Percentiles rank a stretch among this genome's conserved stretches.
phyloP scores from a whole-genome alignment of 2,113 vertebrate genomes.

The Protobothrops mucrosquamatus region DNA sequence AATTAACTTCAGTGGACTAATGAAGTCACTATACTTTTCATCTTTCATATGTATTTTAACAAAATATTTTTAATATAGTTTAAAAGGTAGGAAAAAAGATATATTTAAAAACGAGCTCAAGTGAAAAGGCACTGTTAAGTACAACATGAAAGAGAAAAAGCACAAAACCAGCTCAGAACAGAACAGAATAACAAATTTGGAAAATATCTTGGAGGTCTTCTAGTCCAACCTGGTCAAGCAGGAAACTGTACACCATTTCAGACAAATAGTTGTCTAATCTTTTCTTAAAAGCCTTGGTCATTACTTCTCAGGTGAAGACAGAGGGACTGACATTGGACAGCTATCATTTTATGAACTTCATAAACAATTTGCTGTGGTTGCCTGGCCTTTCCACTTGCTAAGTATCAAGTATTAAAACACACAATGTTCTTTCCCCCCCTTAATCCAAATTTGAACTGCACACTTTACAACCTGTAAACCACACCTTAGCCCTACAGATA shows the following conservation, averaged over 20 bases:
- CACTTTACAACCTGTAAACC: background rate
- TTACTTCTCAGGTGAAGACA: background rate
- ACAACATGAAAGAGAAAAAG: background rate
- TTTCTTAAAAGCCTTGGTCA: background rate
- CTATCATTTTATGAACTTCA: background rate
- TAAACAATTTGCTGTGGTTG: background rate
- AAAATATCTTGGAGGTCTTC: background rate
- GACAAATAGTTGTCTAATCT: background rate
- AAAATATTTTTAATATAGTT: background rate
- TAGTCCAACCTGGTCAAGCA: background rate
- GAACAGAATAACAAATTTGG: background rate
- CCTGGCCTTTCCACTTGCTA: background rate
- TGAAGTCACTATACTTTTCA: background rate
- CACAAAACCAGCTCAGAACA: background rate
- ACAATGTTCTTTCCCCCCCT: background rate
- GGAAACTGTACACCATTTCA: background rate
- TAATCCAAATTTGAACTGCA: background rate
- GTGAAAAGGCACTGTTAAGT: background rate
- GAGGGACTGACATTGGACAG: background rate
- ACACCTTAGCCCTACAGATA: background rate
- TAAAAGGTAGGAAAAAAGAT: background rate
- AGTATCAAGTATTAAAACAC: background rate
- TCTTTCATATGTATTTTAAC: background rate
- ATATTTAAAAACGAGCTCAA: background rate
- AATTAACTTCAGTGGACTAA: background rate